Base-by-base conservation (phyloP, 2,888 invertebrate genomes). In the Alentia gelatinosa region DNA sequence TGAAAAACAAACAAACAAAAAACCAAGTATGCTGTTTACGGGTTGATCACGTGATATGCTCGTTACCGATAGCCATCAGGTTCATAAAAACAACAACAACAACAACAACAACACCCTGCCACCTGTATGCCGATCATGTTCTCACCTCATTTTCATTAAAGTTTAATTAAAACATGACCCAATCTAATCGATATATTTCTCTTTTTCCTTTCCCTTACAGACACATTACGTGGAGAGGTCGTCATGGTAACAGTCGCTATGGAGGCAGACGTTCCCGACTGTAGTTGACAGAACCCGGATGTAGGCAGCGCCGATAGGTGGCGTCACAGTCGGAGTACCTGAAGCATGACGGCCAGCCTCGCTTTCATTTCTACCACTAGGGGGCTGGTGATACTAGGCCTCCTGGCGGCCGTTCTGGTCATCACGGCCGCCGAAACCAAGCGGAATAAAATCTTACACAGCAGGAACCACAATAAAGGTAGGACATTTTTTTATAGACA, bases 231-330 rank as follows among this genome's bases (percentile, higher is more conserved):
- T 30, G 68, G 68, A 30, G 30, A 12, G 26, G 68, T 68, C 26
- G 68, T 30, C 26, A 68, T 68, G 68, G 30, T 68, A 30, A 68
- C 68, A 30, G 68, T 30, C 68, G 15, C 68, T 30, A 68, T 68
- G 68, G 68, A 68, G 68, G 68, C 68, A 3, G 68, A 68, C 68
- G 68, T 68, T 30, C 68, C 68, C 68, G 68, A 68, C 68, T 30
- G 68, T 68, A 30, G 68, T 30, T 30, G 33, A 30, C 33, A 30
- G n/a, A 5, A 26, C 30, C 68, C 26, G 30, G 68, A 68, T 19
- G 33, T n/a, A 68, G 68, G 30, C 68, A 12, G 12, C 30, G 12
- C 68, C 68, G 30, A 26, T 30, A 68, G 68, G 68, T 7, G 68
- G 68, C 26, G 68, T 12, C 56, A 19, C n/a, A 56, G 56, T 56